phyloP scores from a whole-genome alignment of 2,113 vertebrate species.

The Anarhynchus alexandrinus region DNA sequence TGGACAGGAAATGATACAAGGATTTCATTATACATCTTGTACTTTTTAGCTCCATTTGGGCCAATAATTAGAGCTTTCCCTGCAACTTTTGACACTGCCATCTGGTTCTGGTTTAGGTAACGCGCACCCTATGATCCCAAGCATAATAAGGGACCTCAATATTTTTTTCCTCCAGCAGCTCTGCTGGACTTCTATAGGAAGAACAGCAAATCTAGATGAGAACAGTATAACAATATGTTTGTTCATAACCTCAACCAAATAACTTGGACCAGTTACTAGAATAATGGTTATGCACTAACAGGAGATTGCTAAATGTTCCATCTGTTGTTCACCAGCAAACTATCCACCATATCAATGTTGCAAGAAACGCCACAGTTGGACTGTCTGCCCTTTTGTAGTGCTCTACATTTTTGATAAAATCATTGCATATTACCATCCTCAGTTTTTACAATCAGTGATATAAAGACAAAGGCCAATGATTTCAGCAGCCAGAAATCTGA shows the following conservation, averaged over 20 bases:
- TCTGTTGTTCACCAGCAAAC: not conserved
- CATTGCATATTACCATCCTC: not conserved
- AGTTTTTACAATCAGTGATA: not conserved
- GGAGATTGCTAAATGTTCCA: not conserved
- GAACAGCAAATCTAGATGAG: not conserved
- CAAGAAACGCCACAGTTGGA: not conserved
- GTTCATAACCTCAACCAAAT: not conserved
- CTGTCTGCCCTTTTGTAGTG: not conserved
- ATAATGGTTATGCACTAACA: not conserved
- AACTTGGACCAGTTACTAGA: rapidly evolving
- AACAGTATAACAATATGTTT: not conserved
- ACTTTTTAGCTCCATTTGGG: not conserved
- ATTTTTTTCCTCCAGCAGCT: not conserved
- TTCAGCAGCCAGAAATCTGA: not conserved
- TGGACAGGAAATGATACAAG: not conserved
- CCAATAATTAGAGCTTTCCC: not conserved
- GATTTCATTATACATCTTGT: not conserved
- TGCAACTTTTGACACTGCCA: not conserved
- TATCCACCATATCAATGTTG: not conserved
- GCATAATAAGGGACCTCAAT: not conserved
- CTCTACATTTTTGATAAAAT: not conserved
- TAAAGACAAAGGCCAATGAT: not conserved
- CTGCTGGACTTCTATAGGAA: not conserved
- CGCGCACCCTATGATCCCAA: not conserved
- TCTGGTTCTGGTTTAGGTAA: not conserved